A percentile compares a stretch with the other conserved stretches of the same genome.
phyloP scores from a whole-genome alignment of 2,888 invertebrate species.

The Stegana nigrithorax region DNA sequence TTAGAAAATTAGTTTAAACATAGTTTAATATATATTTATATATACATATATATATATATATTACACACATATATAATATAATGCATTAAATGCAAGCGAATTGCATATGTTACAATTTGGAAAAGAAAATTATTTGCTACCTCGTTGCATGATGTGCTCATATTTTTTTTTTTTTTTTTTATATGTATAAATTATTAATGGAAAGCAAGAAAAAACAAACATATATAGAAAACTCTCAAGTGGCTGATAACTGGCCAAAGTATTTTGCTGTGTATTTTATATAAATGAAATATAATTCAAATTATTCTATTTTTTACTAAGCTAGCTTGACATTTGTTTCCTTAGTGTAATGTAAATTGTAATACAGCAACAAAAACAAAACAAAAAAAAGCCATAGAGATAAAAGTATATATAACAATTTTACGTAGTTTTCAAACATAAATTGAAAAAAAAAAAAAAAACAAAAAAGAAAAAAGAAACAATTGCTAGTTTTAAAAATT shows the following conservation, averaged over 20 bases:
- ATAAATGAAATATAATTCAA: background rate
- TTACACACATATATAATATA: too few relatives aligned
- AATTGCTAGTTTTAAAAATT: background rate
- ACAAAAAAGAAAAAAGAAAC: background rate
- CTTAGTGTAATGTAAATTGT: background rate
- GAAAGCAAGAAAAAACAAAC: background rate
- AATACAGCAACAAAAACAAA: background rate
- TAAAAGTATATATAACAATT: too few relatives aligned
- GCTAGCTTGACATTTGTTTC: too few relatives aligned
- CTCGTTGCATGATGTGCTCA: conserved; percentile 43
- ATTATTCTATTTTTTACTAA: background rate
- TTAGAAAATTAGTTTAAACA: too few relatives aligned
- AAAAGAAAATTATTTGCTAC: conserved; percentile 37
- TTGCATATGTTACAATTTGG: too few relatives aligned
- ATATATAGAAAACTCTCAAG: too few relatives aligned
- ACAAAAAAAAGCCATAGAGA: background rate
- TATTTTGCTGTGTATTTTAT: too few relatives aligned
- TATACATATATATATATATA: background rate
- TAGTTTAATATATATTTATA: too few relatives aligned
- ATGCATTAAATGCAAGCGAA: conserved; percentile 19
- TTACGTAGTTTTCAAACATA: too few relatives aligned
- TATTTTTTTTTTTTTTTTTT: conserved; percentile 18
- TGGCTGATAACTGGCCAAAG: too few relatives aligned
- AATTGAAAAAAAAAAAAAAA: background rate
- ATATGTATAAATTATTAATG: background rate